Evolutionary conservation across 2,797 vertebrate genomes (phyloP).

Genomic region (Hephaestus fuliginosus): DNA sequence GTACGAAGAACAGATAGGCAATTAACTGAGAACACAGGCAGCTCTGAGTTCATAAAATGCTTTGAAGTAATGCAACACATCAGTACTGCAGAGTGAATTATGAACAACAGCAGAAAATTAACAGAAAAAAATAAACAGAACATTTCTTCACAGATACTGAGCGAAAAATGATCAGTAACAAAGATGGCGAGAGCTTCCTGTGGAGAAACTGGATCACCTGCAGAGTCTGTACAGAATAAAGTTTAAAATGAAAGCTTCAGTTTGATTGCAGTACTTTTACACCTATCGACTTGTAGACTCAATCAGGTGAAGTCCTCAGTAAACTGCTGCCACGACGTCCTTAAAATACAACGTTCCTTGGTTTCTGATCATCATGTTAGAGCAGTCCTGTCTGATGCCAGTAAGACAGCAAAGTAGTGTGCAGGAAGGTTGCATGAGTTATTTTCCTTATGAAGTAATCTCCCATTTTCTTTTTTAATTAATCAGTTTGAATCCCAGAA

Average conservation of each 20-base stretch:
- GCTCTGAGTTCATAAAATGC: conserved; percentile 3
- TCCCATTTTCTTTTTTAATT: neutral
- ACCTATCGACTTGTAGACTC: neutral
- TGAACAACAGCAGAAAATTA: neutral
- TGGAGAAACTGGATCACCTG: too few relatives aligned
- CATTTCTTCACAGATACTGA: neutral
- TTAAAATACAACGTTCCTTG: neutral
- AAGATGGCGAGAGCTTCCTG: too few relatives aligned
- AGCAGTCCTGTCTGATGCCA: too few relatives aligned
- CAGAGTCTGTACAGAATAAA: too few relatives aligned
- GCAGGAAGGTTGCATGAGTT: neutral
- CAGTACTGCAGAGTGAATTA: neutral
- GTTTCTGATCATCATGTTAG: too few relatives aligned
- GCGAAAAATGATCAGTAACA: too few relatives aligned
- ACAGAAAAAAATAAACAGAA: too few relatives aligned
- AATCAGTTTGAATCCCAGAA: neutral
- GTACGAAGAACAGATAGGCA: neutral
- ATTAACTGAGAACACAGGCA: neutral
- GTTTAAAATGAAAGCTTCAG: neutral
- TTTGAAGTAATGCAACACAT: neutral
- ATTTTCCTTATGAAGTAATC: neutral
- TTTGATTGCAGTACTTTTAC: neutral
- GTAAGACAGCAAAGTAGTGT: neutral
- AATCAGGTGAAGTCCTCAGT: neutral
- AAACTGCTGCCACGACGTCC: neutral